Evolutionary conservation across 2,113 vertebrate genomes (phyloP), one percentile per base, ranked within the genome.

Genomic region (Myrmecobius fasciatus): DNA sequence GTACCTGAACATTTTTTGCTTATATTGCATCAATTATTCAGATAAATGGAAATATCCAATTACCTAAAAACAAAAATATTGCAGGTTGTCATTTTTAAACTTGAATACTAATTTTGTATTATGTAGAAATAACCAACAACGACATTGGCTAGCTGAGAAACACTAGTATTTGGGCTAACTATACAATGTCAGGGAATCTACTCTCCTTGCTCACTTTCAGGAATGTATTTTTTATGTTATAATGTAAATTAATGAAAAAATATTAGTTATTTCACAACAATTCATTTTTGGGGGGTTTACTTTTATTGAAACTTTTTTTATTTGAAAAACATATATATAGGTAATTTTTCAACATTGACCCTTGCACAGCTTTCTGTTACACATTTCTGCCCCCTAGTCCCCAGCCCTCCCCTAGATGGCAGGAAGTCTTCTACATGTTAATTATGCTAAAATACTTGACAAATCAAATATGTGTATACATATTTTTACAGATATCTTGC

Each of bases 51-150:
- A 90, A 93, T 92, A 89, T 47, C 28, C 89, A 75, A n/a, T 22
- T 94, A 89, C 92, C 91, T 90, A 49, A 14, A 36, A 95, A 47
- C 90, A 94, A 53, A 92, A 51, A 83, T n/a, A 53, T 83, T 91
- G 67, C 17, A 43, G 36, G 8, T 2, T 20, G 67, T 2, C 67
- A 43, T 22, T 83, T 83, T 83, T 24, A 43, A 83, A 83, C 67
- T 83, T 75, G n/a, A 75, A 67, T 60, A n/a, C 12, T 20, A 83
- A 24, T 83, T 43, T 83, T 83, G 22, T 43, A 43, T 83, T 83
- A n/a, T 43, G 7, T 24, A 83, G 67, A 43, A 83, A 83, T 83
- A 83, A 83, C n/a, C 67, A 83, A 8, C 22, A 83, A 83, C 36
- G 31, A 12, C 60, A 67, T 14, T 67, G 31, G 60, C 31, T n/a